Base-by-base conservation (phyloP, 1,140 invertebrate genomes). In the Listronotus oregonensis region DNA sequence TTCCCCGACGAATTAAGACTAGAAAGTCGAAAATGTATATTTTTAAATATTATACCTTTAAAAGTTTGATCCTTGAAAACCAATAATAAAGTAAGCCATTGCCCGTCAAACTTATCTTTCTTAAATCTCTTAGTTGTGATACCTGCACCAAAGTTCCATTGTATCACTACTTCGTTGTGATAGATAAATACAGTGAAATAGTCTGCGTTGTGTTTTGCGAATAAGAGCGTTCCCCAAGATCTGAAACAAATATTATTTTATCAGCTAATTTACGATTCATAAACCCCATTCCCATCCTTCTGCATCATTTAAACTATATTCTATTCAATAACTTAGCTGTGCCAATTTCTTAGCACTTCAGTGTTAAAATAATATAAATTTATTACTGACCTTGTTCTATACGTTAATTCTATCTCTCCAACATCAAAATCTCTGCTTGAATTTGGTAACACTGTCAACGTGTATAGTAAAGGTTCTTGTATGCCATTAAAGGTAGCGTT, bases 401-500 rank as follows among this genome's bases (percentile, higher is more conserved):
- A 86, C 0, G 82, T 82, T 4, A 90, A 82, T 71, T 85, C 82
- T 9, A 90, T 82, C 0, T 79, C 73, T 17, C 85, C 80, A 8
- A 71, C 67, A 21, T 71, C 31, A 60, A 70, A 68, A 3, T 70
- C 58, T 65, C 69, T 73, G 52, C 69, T 64, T 10, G 73, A 69
- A 62, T 72, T 64, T 2, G 63, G 59, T 68, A 73, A 67, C 52
- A 73, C 71, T 8, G 80, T 79, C 67, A 84, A 73, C 40, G 73
- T 73, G 72, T 89, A 89, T 14, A 78, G 79, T 51, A 88, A 83
- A 11, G 85, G 82, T 0, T 85, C 85, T 42, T 83, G 80, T 12
- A 81, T 79, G 15, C 93, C 93, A 77, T 93, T 87, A 72, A 96
- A 93, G 7, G 93, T 94, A 7, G 89, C 89, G 75, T 94, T 93